Evolutionary conservation across 1,140 invertebrate species (phyloP), one percentile per base, ranked within the genome.

Genomic region (Anoplophora glabripennis): DNA sequence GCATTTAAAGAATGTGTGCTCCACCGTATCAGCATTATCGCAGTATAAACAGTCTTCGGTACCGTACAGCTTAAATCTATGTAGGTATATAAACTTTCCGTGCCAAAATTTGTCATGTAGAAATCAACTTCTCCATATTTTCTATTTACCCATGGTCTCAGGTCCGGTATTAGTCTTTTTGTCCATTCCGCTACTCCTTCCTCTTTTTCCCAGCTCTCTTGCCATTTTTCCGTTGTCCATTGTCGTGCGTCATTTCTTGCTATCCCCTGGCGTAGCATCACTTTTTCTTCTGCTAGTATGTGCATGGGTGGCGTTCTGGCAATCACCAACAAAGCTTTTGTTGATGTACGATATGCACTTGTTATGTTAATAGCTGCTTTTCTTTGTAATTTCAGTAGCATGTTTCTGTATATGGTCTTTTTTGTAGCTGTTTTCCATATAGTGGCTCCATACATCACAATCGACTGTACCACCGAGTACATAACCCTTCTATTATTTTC

Each of bases 1-100:
- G 34, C 52, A 54, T n/a, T 42, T 15, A 41, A 54, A 54, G 12
- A 54, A 28, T 10, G 28, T 54, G 28, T 54, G 52, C 36, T 54
- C 21, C 15, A 33, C 52, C 10, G 38, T 44, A 44, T 54, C 52
- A 10, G 36, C 4, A 12, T 41, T 41, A 21, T 37, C 37, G 18
- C 51, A 53, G 28, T 41, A 53, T 4, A 53, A 17, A 28, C 51
- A 53, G n/a, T 41, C 37, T 17, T 53, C 37, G 14, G n/a, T 53
- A n/a, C 40, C 36, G 11, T 38, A 36, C 18, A 21, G 14, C 9
- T 17, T 40, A 12, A 40, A 11, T 12, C 37, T 37, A 4, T 40
- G 11, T 36, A 28, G 14, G 33, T 18, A 41, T n/a, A 36, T 10
- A 53, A 37, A 41, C 10, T n/a, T 17, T 9, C 51, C 51, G 10